Percentiles rank a stretch among this genome's conserved stretches.
These are phyloP conservation scores for Urechis unicinctus DNA, from an alignment of 2,888 invertebrate genomes.

Conservation along the genomic window DNA sequence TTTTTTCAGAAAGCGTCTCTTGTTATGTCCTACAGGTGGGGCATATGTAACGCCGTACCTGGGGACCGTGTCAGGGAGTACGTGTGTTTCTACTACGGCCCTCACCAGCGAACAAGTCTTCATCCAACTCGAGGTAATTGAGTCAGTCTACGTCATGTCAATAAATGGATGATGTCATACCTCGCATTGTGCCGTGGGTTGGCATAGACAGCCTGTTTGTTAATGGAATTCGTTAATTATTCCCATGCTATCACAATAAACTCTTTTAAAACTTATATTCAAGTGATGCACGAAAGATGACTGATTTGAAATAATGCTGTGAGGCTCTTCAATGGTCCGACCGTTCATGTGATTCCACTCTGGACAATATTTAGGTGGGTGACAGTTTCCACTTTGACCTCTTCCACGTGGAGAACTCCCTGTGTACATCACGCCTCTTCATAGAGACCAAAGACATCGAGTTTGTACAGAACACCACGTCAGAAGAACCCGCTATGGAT, in stretches of 20 bases:
- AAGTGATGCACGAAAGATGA: too few relatives aligned
- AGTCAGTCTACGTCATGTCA: neutral
- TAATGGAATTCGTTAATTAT: too few relatives aligned
- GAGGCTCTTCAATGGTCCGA: too few relatives aligned
- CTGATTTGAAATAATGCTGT: too few relatives aligned
- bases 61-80: neutral
- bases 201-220: too few relatives aligned
- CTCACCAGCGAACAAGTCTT: neutral
- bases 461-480: conserved; percentile 9
- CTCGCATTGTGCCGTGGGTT: too few relatives aligned
- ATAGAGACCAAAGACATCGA: conserved; percentile 25
- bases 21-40: neutral
- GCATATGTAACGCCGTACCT: neutral
- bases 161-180: too few relatives aligned
- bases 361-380: conserved; percentile 5
- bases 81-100: neutral
- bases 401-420: conserved; percentile 31
- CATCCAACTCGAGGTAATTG: conserved; percentile 5
- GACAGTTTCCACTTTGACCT: conserved; percentile 25
- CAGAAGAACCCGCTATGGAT: conserved; percentile 26
- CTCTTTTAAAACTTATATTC: too few relatives aligned
- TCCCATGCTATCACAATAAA: too few relatives aligned
- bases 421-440: conserved; percentile 17
- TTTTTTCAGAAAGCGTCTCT: too few relatives aligned
- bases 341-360: neutral